Base-by-base conservation (phyloP, 2,113 vertebrate genomes). In the Ifrita kowaldi region DNA sequence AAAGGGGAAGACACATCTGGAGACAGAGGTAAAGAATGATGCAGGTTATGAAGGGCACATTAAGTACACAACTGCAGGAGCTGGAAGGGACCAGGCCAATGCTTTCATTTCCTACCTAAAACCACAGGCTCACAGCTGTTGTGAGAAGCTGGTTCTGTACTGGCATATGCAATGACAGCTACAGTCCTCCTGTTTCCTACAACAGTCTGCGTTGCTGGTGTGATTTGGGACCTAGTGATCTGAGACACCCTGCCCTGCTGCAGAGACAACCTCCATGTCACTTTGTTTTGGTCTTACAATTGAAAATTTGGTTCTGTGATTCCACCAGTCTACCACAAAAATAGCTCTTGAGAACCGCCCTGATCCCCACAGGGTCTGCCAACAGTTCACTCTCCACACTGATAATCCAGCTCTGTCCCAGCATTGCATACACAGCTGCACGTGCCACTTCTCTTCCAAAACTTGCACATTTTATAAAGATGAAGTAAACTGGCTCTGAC, bases 81-180 rank as follows among this genome's bases (percentile, higher is more conserved):
- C 46, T 19, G 49, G 41, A 82, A 85, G 63, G 78, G 69, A 28
- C 57, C 50, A 68, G 27, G 42, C 10, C 77, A 57, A 39, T 52
- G 55, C 49, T 90, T 79, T 68, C 16, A 42, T 23, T 65, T 53
- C 28, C 57, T 19, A 2, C 13, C 20, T 35, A 56, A 71, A 84
- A 14, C 7, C 20, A 71, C 41, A 60, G 39, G 20, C 20, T 84
- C 24, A 55, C 0, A 15, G 33, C 37, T 78, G 28, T 33, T 0
- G 0, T 37, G 65, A 89, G 67, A 47, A 89, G n/a, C 17, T 35
- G 27, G 37, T 49, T 83, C 18, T 52, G n/a, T 55, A 26, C 17
- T 0, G 0, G 33, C 55, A 69, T 16, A 44, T 1, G 1, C 19
- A 44, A 27, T 9, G 35, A 67, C 42, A 6, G 5, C 49, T 22